phyloP scores from a whole-genome alignment of 2,113 vertebrate species.

The Probosciger aterrimus region DNA sequence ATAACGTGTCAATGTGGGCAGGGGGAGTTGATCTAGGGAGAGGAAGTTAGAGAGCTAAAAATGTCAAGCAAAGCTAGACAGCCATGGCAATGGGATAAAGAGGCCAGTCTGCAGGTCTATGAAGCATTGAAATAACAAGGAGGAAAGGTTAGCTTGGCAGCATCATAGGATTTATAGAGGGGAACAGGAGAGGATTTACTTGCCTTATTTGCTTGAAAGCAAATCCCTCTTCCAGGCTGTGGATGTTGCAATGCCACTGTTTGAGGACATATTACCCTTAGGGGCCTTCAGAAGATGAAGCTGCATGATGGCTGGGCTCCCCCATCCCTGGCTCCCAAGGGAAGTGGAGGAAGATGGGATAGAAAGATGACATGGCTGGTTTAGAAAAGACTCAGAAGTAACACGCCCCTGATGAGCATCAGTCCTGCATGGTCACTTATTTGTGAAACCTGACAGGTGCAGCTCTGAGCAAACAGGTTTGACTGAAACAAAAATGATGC shows the following conservation, averaged over 20 bases:
- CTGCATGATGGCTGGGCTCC: neutral
- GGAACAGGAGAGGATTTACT: conserved; percentile 28
- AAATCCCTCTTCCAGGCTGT: neutral
- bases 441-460: neutral
- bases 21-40: neutral
- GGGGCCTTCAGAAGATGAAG: neutral
- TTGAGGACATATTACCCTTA: neutral
- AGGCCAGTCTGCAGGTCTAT: conserved; percentile 33
- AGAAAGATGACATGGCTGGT: neutral
- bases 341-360: neutral
- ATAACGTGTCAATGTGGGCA: neutral
- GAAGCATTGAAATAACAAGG: conserved; percentile 38
- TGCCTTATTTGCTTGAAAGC: conserved; percentile 12
- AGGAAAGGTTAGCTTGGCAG: neutral
- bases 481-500: neutral
- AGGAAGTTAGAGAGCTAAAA: conserved; percentile 8
- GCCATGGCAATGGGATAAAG: conserved; percentile 38
- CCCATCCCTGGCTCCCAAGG: neutral
- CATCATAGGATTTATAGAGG: conserved; percentile 2
- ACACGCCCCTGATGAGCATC: neutral
- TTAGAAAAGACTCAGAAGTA: neutral
- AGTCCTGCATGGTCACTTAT: neutral
- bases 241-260: neutral
- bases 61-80: conserved; percentile 19
- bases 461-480: neutral